phyloP scores from a whole-genome alignment of 2,797 vertebrate genomes.

The Florisuga fusca region DNA sequence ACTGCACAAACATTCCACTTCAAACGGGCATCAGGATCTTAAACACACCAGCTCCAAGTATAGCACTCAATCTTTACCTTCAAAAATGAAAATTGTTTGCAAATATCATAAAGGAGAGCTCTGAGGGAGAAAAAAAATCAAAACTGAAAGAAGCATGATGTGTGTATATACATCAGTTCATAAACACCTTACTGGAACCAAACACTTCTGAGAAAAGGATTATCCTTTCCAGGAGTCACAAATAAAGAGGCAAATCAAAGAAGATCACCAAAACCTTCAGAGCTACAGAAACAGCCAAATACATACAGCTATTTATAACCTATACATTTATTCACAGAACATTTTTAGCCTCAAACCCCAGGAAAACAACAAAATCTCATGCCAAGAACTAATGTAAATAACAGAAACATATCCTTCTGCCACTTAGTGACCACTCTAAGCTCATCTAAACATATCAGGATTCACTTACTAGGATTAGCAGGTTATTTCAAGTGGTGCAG shows the following conservation, averaged over 20 bases:
- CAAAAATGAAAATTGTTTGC: not conserved
- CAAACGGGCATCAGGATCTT: not conserved
- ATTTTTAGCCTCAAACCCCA: conserved; percentile 2
- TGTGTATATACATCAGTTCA: rapidly evolving
- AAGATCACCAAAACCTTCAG: not conserved
- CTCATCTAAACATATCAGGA: not conserved
- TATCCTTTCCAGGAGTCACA: not conserved
- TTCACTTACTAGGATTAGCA: conserved; percentile 30
- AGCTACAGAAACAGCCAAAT: conserved; percentile 8
- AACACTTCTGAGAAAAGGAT: conserved; percentile 41
- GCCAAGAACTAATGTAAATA: not conserved
- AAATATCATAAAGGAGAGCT: not conserved
- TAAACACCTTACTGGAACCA: not conserved
- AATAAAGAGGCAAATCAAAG: conserved; percentile 26
- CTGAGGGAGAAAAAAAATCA: not conserved
- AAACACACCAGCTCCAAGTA: not conserved
- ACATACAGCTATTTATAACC: conserved; percentile 28
- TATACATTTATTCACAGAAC: not conserved
- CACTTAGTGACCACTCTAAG: not conserved
- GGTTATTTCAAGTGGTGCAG: conserved; percentile 34
- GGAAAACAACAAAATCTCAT: not conserved
- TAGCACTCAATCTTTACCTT: not conserved
- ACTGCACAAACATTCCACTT: conserved; percentile 15
- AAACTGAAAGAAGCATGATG: not conserved
- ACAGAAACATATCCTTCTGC: not conserved